phyloP scores from a whole-genome alignment of 2,888 invertebrate genomes.

The Theristus sp. region DNA sequence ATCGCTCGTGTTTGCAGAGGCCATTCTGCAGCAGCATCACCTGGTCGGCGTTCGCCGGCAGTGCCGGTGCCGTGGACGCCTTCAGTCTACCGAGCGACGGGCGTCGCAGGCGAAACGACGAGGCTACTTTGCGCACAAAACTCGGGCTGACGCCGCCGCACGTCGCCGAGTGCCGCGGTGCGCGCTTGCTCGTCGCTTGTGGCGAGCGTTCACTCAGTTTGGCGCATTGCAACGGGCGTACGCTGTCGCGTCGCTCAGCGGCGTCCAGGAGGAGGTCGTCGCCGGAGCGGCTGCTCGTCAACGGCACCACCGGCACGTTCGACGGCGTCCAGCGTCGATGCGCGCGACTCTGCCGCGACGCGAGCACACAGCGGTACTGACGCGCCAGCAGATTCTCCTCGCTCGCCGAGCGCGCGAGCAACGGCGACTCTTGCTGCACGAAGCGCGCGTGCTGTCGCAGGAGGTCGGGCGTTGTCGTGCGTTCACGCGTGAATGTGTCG shows the following conservation, averaged over 20 bases:
- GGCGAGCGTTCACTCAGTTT: not conserved
- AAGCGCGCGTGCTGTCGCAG: no score
- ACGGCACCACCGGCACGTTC: not conserved
- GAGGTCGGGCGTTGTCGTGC: no score
- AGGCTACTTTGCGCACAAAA: slow-evolving; percentile 2
- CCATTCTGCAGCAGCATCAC: no score
- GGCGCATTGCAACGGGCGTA: not conserved
- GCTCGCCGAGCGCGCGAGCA: not conserved
- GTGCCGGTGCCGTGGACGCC: no score
- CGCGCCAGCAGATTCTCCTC: slow-evolving; percentile 1
- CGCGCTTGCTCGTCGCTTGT: not conserved
- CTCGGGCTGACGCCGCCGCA: no score
- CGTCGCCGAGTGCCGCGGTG: not conserved
- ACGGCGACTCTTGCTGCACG: no score
- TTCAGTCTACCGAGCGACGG: no score
- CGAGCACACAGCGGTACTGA: not conserved
- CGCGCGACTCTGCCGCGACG: not conserved
- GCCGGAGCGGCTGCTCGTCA: not conserved
- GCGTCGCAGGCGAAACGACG: not conserved
- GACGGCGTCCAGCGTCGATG: not conserved
- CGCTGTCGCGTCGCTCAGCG: not conserved
- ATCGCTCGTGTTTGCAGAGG: no score
- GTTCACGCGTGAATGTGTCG: no score
- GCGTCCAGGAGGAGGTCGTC: not conserved
- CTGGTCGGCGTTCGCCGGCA: no score